phyloP scores from a whole-genome alignment of 2,113 vertebrate genomes.

The Xiphias gladius region DNA sequence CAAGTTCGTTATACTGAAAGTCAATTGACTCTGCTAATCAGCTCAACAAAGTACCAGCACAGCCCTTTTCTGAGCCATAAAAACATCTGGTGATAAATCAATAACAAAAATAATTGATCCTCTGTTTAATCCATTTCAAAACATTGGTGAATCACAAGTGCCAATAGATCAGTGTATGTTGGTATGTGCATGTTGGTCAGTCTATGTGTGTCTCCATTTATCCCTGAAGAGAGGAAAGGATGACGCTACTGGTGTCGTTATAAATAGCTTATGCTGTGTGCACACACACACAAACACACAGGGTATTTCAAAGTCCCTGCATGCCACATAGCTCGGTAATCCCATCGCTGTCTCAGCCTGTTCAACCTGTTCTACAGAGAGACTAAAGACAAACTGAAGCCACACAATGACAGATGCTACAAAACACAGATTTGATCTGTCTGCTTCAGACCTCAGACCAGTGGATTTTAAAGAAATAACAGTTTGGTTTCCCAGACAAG shows the following conservation, averaged over 20 bases:
- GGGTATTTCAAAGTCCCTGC: conserved; percentile 58
- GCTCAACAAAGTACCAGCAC: neutral
- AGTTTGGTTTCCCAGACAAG: neutral
- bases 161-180: conserved; percentile 10
- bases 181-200: conserved; percentile 4
- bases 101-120: neutral
- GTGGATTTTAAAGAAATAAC: conserved; percentile 19
- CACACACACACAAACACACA: conserved; percentile 13
- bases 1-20: neutral
- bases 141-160: neutral
- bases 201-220: conserved; percentile 23
- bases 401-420: conserved; percentile 31
- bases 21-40: neutral
- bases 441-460: neutral
- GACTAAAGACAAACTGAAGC: conserved; percentile 10
- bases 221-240: conserved; percentile 71
- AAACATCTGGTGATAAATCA: neutral
- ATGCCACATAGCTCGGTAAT: conserved; percentile 68
- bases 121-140: conserved; percentile 4
- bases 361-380: conserved; percentile 71
- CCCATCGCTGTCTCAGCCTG: conserved; percentile 59
- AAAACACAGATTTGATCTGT: conserved; percentile 20
- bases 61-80: neutral
- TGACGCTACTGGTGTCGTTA: conserved; percentile 66
- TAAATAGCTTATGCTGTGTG: conserved; percentile 67